Evolutionary conservation across 2,113 vertebrate species (phyloP), one percentile per base, ranked within the genome.

Genomic region (Camelus dromedarius): DNA sequence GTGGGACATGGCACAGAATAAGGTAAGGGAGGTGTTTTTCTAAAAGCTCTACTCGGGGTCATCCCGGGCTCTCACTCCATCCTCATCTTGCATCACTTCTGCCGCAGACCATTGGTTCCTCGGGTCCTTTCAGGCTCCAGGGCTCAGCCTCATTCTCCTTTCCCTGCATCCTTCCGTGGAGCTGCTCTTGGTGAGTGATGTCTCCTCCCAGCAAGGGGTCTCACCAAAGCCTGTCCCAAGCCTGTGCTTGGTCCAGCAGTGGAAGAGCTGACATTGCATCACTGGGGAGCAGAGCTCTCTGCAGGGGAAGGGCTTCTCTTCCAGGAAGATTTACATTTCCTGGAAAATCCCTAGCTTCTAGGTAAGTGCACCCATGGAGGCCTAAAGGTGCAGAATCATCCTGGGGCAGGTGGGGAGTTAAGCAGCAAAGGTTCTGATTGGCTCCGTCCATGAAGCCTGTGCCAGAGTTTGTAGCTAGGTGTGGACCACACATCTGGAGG

Each of bases 1-100:
- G 13, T 22, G 30, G 58, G 30, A 14, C 0, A 0, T 20, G 30
- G 70, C 35, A 1, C 56, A 26, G 6, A 3, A 11, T 1, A 22
- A 15, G n/a, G 56, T 5, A 16, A 15, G 28, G 19, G 24, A 48
- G 10, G 19, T 8, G 35, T 60, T 30, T 91, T 60, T 38, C 30
- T 42, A 28, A 3, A 3, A 76, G 70, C 32, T 19, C 46, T 30
- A 32, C 26, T 85, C 26, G 2, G n/a, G 26, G 52, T 26, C 11
- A 0, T 28, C 30, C 24, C 0, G 30, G 30, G 38, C 28, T 48
- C 9, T 16, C 26, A 20, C 48, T 76, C 52, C 12, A 56, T 1
- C 50, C 76, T 77, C 75, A 14, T 8, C 30, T 1, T 13, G 18
- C 11, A 13, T 77, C 50, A 77, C 32, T 8, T 32, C 52, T 22